Evolutionary conservation across 2,113 vertebrate species (phyloP).

Genomic region (Oostethus manadensis): DNA sequence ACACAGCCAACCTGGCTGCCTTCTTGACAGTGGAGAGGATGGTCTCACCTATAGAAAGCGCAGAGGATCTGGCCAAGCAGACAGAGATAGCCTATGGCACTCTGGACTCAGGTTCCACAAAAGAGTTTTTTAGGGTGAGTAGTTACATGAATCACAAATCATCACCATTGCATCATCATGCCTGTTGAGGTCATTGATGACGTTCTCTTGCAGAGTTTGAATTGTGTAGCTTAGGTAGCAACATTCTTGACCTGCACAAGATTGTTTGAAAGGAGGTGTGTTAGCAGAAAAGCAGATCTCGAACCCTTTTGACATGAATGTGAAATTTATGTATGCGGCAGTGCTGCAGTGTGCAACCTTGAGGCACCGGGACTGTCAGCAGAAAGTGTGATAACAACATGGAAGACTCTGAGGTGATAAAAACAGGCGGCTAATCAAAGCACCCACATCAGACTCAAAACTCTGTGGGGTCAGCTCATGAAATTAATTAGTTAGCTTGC

Average conservation of each 20-base stretch:
- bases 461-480: constrained; percentile 62
- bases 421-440: constrained; percentile 71
- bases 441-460: constrained; percentile 51
- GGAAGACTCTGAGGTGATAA: constrained; percentile 63
- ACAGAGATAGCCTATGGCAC: constrained; percentile 99
- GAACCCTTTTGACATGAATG: constrained; percentile 49
- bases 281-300: constrained; percentile 50
- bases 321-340: constrained; percentile 57
- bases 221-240: constrained; percentile 11
- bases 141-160: constrained; percentile 17
- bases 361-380: constrained; percentile 60
- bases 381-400: constrained; percentile 64
- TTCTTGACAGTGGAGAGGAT: constrained; percentile 99
- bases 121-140: constrained; percentile 99
- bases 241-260: constrained; percentile 36
- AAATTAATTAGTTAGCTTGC: constrained; percentile 70
- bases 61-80: constrained; percentile 98
- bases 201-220: constrained; percentile 26
- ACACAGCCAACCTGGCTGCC: constrained; percentile 98
- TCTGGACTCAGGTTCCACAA: constrained; percentile 97
- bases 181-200: constrained; percentile 24
- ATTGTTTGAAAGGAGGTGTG: constrained; percentile 53
- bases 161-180: constrained; percentile 1
- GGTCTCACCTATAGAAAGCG: constrained; percentile 98
- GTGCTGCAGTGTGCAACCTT: constrained; percentile 60